These are phyloP conservation scores for Aurelia aurita DNA, from an alignment of 30 jellyfish, hydroid and myxozoan species.

Conservation along the genomic window DNA sequence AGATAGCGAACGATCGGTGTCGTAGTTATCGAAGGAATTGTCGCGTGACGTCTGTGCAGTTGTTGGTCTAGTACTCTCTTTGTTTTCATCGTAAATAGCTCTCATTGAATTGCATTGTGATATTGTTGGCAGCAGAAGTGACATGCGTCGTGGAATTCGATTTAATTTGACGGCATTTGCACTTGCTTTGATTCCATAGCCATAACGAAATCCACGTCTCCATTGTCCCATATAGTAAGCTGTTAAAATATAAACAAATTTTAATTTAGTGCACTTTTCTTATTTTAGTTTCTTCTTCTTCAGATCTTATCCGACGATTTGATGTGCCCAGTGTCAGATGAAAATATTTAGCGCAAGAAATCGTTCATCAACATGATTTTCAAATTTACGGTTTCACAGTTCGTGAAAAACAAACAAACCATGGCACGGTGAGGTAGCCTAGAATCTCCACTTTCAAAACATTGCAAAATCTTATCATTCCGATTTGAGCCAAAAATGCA, in stretches of 20 bases:
- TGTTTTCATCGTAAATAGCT: background rate
- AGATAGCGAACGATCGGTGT: conserved; percentile 43
- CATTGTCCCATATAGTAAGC: conserved; percentile 98
- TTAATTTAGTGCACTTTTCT: no score
- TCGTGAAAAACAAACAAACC: no score
- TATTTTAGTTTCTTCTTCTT: no score
- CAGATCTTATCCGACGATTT: no score
- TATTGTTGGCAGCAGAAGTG: background rate
- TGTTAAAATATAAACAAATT: conserved; percentile 12
- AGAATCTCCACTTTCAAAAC: no score
- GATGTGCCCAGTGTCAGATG: no score
- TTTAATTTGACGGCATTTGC: conserved; percentile 56
- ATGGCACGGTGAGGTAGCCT: no score
- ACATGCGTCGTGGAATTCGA: conserved; percentile 37
- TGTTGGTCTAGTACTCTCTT: background rate
- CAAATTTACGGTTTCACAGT: no score
- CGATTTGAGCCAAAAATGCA: no score
- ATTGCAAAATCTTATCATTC: no score
- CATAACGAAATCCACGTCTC: conserved; percentile 95
- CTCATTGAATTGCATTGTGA: conserved; percentile 1
- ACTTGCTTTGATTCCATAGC: conserved; percentile 89
- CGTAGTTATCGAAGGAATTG: conserved; percentile 64
- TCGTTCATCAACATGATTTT: no score
- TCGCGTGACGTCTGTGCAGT: conserved; percentile 47
- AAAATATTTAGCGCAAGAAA: no score